Evolutionary conservation across 2,797 vertebrate species (phyloP), one percentile per base, ranked within the genome.

Genomic region (Acrocephalus scirpaceus): DNA sequence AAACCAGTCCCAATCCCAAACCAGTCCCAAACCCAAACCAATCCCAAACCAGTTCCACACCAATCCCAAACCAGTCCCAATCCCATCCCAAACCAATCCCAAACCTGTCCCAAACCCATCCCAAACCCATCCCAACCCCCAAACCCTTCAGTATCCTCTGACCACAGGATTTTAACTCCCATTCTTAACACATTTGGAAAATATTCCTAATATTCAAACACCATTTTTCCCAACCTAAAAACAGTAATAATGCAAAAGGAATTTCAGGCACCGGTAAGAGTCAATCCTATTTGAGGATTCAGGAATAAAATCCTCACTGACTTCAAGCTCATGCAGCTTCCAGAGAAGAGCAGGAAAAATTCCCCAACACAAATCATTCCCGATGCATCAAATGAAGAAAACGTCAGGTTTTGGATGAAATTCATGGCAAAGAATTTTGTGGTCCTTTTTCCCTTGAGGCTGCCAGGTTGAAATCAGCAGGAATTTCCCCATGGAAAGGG

Each of bases 151-250:
- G 48, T 50, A 74, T 38, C 75, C 88, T 87, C 71, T 88, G 86
- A 92, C 94, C 92, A 78, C 72, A 88, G 45, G 45, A 61, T 81
- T 91, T 95, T 82, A 94, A 82, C 34, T 75, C 65, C 40, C 82
- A 26, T 85, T 79, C 81, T 62, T 69, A 70, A 79, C 57, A 70
- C 29, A 90, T 38, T 71, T 25, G 77, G 92, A 92, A 93, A 93
- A 70, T 50, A 79, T 48, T 53, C 61, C 92, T 51, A 75, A 66
- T 77, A 91, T 82, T 74, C 66, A 42, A 91, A 36, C n/a, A 26
- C 60, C 75, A 11, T 64, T 50, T 51, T 88, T 64, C 50, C 44
- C 56, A 91, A 78, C 17, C 50, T 69, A 50, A 25, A 58, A 66
- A 10, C 10, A 7, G n/a, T 22, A 27, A 64, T 36, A 20, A 38